Base-by-base conservation (phyloP, 2,113 vertebrate genomes). In the Cephalopterus ornatus region DNA sequence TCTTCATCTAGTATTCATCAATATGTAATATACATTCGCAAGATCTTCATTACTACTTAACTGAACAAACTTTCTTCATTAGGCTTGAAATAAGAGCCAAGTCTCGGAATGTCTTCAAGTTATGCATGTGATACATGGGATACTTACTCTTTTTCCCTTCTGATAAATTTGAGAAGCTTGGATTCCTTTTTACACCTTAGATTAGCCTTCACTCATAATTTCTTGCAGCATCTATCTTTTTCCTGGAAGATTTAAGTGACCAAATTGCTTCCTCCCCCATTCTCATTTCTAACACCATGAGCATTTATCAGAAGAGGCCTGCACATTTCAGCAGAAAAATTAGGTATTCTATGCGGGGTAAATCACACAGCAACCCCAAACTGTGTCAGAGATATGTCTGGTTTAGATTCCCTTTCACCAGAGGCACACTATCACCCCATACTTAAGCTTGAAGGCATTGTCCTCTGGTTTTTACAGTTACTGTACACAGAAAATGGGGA, bases 131-230 rank as follows among this genome's bases (percentile, higher is more conserved):
- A 96, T 63, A 88, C 30, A 93, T 66, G 33, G 37, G 18, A 42
- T 82, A 52, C 7, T 91, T 90, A 55, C 2, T 74, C 55, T 67
- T 66, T 55, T 47, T 39, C 37, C 9, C 20, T 76, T 59, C 72
- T 71, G 41, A 78, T 52, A 77, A 37, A 91, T 76, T 73, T 82
- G 7, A 75, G 88, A 88, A 85, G 17, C 61, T 39, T 85, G 28
- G 22, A 27, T 28, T 84, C 33, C 50, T 65, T 88, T 59, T 74
- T 59, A 77, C 20, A 44, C 39, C 35, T 92, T 52, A 86, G 75
- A 86, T 83, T 84, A 96, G 42, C 79, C 63, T 94, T 96, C 93
- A 92, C 39, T 96, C 50, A 47, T 80, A 52, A 95, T 94, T 93
- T 86, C 67, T 77, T 71, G 24, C 39, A 71, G 14, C 68, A 94